Base-by-base conservation (phyloP, 1,140 invertebrate species). In the Prorops nasuta region DNA sequence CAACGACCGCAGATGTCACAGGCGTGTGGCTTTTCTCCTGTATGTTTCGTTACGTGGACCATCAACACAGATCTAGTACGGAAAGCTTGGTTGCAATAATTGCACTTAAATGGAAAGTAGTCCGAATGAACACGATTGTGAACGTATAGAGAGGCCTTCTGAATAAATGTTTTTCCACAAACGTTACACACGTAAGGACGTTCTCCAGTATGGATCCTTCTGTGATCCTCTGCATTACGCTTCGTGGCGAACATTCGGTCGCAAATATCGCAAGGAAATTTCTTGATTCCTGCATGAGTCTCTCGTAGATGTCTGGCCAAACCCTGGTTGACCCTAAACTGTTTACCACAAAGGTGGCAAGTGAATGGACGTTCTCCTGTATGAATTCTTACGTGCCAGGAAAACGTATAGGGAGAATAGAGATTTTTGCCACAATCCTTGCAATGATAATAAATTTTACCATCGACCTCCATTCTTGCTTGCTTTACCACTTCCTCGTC, bases 291-390 rank as follows among this genome's bases (percentile, higher is more conserved):
- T 24, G 83, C 81, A 58, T 88, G 86, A 0, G 85, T 84, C 43
- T 85, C 81, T 12, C 79, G 77, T 15, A 86, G 40, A 62, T 88
- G 86, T 12, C 83, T 71, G 3, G 78, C 77, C 14, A 86, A 65
- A 4, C 84, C 83, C 62, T 81, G 78, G 2, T 80, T 80, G 12
- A 85, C 80, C 15, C 84, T 74, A 67, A 90, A 91, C 46, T 84
- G 83, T 64, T 88, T 89, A 0, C 86, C 86, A 63, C 88, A 91
- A 1, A 87, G 67, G 49, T 84, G 81, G 60, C 89, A 91, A 19
- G 83, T 82, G 61, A 82, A 89, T 2, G 86, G 85, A 47, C 86
- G 81, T 64, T 90, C 86, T 10, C 74, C n/a, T n/a, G n/a, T n/a
- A n/a, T n/a, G n/a, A n/a, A n/a, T n/a, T n/a, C n/a, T n/a, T n/a